Conservation (phyloP, 2,113 vertebrate genomes). For the Theristicus caerulescens region DNA sequence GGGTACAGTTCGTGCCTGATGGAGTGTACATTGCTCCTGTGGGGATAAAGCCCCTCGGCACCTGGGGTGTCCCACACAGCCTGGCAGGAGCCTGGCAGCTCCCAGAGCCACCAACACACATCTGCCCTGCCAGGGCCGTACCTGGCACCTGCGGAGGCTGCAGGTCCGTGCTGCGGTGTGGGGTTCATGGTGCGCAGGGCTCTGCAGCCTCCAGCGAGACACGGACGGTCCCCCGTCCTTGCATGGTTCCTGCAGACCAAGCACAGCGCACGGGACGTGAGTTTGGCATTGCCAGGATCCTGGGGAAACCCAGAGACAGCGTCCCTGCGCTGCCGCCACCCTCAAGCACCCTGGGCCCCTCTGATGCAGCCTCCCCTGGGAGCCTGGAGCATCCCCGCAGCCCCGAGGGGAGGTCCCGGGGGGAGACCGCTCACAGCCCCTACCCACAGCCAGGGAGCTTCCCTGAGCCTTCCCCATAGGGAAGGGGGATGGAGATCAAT, state of each 20-base stretch:
- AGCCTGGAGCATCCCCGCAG: background rate
- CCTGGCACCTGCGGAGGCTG: background rate
- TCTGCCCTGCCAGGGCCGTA: background rate
- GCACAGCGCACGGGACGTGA: fast-evolving
- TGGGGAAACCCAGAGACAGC: background rate
- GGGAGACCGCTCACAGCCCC: background rate
- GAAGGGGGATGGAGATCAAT: fast-evolving
- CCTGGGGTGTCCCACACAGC: background rate
- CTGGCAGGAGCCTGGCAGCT: background rate
- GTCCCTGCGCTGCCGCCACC: background rate
- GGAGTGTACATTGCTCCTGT: fast-evolving
- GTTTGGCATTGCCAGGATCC: background rate
- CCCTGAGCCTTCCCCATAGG: background rate
- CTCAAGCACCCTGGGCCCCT: background rate
- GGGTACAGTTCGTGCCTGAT: background rate
- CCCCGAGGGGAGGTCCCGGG: background rate
- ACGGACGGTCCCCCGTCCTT: background rate
- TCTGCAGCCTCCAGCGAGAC: background rate
- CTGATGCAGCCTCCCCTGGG: fast-evolving
- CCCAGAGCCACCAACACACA: background rate
- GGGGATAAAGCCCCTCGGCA: background rate
- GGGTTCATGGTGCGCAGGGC: background rate
- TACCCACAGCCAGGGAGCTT: fast-evolving
- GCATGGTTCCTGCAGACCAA: background rate
- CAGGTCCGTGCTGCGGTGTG: background rate